These are phyloP conservation scores for Drosophila buzzatii DNA, from an alignment of 2,888 invertebrate genomes.

Conservation along the genomic window DNA sequence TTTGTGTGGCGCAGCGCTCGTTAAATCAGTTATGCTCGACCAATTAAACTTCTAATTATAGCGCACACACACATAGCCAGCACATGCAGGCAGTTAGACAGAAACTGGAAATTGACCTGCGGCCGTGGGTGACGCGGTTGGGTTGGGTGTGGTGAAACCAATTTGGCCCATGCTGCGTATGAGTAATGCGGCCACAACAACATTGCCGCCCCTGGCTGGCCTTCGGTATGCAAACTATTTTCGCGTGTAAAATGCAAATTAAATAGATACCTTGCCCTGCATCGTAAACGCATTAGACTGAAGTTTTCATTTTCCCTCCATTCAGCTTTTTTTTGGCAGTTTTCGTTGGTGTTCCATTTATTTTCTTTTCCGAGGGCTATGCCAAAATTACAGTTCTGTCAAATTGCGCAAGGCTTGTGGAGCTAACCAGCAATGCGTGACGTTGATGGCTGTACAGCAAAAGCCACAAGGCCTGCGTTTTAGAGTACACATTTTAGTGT, in stretches of 20 bases:
- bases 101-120: conserved; percentile 40
- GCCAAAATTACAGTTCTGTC: conserved; percentile 41
- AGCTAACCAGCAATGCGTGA: conserved; percentile 36
- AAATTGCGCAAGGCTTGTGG: conserved; percentile 43
- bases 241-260: conserved; percentile 76
- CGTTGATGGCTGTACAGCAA: conserved; percentile 49
- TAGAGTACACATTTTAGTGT: conserved; percentile 1
- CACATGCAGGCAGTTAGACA: conserved; percentile 5
- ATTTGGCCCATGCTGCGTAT: conserved; percentile 65
- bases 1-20: conserved; percentile 23
- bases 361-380: conserved; percentile 11
- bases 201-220: conserved; percentile 19
- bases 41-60: conserved; percentile 74
- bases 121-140: no score
- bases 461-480: background rate
- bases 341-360: conserved; percentile 29
- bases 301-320: conserved; percentile 16
- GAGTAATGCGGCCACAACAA: conserved; percentile 51
- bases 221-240: conserved; percentile 63
- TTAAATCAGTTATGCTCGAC: conserved; percentile 58
- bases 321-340: background rate
- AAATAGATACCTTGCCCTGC: conserved; percentile 60
- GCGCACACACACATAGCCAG: conserved; percentile 8
- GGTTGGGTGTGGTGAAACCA: conserved; percentile 32
- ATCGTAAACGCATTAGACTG: conserved; percentile 31